Conservation (phyloP, 2,888 invertebrate species). For the Chaetogeoica ovagalla region DNA sequence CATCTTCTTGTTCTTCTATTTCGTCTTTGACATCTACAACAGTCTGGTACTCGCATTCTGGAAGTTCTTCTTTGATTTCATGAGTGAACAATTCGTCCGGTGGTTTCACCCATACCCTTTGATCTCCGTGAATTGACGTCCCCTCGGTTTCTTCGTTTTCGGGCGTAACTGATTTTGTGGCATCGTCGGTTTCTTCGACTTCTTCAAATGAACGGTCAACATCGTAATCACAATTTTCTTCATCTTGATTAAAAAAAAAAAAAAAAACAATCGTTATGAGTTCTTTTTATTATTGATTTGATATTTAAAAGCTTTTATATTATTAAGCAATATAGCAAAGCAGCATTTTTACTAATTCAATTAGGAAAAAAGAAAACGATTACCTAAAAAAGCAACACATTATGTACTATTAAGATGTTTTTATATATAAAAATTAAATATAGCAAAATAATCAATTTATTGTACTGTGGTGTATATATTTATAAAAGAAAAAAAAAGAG, state of each 20-base stretch:
- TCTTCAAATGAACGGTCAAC: background rate
- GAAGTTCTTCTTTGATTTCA: constrained; percentile 36
- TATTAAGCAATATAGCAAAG: background rate
- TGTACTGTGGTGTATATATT: background rate
- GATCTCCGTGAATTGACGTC: background rate
- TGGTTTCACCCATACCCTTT: constrained; percentile 36
- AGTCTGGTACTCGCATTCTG: background rate
- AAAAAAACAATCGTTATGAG: constrained; percentile 22
- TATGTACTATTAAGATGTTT: background rate
- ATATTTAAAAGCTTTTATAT: background rate
- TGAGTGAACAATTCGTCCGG: constrained; percentile 28
- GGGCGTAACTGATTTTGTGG: background rate
- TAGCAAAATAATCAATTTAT: background rate
- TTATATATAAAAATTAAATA: background rate
- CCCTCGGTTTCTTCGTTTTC: constrained; percentile 9
- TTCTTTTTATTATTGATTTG: background rate
- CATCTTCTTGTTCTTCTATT: constrained; percentile 20
- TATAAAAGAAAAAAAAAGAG: background rate
- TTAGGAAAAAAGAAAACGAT: too few species aligned
- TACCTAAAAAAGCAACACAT: background rate
- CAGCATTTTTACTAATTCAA: background rate
- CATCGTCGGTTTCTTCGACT: background rate
- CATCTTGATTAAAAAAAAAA: constrained; percentile 34
- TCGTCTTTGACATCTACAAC: constrained; percentile 37
- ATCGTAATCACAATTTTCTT: constrained; percentile 13